phyloP scores from a whole-genome alignment of 2,888 invertebrate genomes.

The Drosophila heteroneura region DNA sequence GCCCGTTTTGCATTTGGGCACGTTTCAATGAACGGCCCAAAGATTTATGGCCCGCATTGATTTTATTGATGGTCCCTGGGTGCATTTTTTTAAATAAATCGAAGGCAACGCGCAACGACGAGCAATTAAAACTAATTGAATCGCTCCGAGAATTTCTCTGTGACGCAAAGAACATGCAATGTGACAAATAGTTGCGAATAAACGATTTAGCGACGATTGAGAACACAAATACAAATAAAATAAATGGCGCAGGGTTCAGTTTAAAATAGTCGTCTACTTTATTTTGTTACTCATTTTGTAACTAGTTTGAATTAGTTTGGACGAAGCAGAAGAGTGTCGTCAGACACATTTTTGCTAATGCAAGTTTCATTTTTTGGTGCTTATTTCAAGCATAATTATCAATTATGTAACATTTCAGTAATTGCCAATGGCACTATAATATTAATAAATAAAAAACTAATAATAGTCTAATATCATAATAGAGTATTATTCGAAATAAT shows the following conservation, averaged over 20 bases:
- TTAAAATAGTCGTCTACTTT: background rate
- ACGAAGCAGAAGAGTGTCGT: background rate
- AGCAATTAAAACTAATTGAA: conserved; percentile 79
- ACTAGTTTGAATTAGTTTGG: background rate
- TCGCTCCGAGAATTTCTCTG: conserved; percentile 40
- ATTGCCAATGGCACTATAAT: background rate
- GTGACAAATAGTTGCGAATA: conserved; percentile 54
- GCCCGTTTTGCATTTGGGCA: conserved; percentile 61
- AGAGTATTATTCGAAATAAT: background rate
- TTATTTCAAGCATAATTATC: background rate
- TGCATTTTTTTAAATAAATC: conserved; percentile 65
- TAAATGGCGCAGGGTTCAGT: background rate
- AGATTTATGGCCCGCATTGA: conserved; percentile 82
- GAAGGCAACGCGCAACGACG: conserved; percentile 38
- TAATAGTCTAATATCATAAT: background rate
- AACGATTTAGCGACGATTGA: conserved; percentile 19
- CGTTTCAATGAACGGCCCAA: conserved; percentile 71
- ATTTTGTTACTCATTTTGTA: background rate
- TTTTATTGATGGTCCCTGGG: conserved; percentile 79
- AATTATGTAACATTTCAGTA: background rate
- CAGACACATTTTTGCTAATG: background rate
- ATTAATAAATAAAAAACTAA: background rate
- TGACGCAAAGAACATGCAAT: conserved; percentile 33
- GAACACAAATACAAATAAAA: conserved; percentile 4
- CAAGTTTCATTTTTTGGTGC: background rate